Evolutionary conservation across 2,888 invertebrate genomes (phyloP), one percentile per base, ranked within the genome.

Genomic region (Oscheius myriophilus): DNA sequence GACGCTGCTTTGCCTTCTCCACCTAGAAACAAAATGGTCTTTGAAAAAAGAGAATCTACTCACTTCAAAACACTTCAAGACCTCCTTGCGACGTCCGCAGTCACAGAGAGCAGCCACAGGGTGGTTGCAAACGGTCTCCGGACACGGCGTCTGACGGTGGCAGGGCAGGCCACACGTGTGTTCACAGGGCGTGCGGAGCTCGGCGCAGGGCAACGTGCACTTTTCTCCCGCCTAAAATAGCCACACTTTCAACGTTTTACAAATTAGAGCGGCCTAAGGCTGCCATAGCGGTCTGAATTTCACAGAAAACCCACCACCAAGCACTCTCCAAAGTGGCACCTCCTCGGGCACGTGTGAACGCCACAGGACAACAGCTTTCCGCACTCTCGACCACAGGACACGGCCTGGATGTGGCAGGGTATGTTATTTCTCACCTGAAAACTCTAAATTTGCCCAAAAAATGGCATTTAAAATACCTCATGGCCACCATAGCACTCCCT

Each of bases 141-240:
- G 93, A 84, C 93, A 93, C 16, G 72, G 73, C 11, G 70, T 88
- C 1, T 90, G 90, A 71, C 91, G 90, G 87, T 96, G 96, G 86
- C 96, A 96, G 0, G 92, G 90, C 3, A 91, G 91, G 46, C 90
- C 91, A 88, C 96, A 97, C 39, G 91, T 90, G 88, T 97, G 96
- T 0, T 92, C 93, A 87, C 97, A 97, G 43, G 89, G 87, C 0
- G 89, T 85, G 0, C 93, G 89, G 2, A 90, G 89, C 78, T 89
- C 90, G 0, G 89, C 89, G 87, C 96, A 97, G 1, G 65, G 54
- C 14, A 58, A 45, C 14, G 16, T 12, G 41, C 70, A 70, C 3
- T 18, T 55, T 21, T 53, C 69, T 23, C 53, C 58, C 0, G 49
- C 18, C 49, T 68, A 21, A 49, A 46, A 18, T n/a, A 21, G 6